phyloP scores from a whole-genome alignment of 2,888 invertebrate genomes.

The Cephus rjabovi region DNA sequence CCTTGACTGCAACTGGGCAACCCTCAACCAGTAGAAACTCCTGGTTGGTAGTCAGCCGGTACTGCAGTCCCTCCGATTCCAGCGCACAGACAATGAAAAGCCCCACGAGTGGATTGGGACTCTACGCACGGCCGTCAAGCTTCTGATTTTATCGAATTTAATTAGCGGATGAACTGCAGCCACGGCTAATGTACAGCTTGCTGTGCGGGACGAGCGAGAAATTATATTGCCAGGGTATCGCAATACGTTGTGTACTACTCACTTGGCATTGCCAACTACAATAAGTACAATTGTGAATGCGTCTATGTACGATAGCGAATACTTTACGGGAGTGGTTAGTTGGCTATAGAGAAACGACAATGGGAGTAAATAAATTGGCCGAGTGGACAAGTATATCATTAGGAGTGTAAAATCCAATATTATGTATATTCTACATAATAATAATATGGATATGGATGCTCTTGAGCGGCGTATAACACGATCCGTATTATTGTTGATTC shows the following conservation, averaged over 20 bases:
- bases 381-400: neutral
- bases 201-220: neutral
- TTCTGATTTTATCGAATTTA: slow-evolving; percentile 53
- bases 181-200: slow-evolving; percentile 11
- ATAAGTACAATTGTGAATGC: neutral
- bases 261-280: neutral
- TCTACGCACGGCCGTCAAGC: slow-evolving; percentile 18
- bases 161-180: slow-evolving; percentile 49
- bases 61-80: neutral
- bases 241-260: neutral
- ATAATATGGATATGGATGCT: neutral
- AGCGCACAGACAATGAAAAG: neutral
- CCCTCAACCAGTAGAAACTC: neutral
- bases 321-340: neutral
- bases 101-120: slow-evolving; percentile 6
- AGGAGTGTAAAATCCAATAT: neutral
- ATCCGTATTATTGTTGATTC: neutral
- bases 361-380: neutral
- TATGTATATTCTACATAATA: neutral
- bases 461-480: neutral
- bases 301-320: neutral
- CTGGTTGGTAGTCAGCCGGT: neutral
- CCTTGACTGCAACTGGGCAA: neutral
- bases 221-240: neutral
- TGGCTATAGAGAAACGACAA: neutral